These are phyloP conservation scores for Pelmatolapia mariae DNA, from an alignment of 2,113 vertebrate species.

Conservation along the genomic window DNA sequence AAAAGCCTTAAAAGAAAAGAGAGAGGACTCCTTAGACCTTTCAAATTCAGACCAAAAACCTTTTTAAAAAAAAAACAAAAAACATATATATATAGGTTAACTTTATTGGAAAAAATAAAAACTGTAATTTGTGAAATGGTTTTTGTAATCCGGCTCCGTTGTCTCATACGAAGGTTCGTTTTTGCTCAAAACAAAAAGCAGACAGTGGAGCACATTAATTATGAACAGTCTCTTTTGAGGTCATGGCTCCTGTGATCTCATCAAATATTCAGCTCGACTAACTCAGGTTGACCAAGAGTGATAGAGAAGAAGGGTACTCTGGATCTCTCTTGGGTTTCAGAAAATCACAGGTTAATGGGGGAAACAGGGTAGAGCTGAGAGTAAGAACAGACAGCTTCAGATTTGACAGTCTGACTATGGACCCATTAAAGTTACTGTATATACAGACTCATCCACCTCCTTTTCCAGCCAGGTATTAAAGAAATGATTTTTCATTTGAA, in stretches of 20 bases:
- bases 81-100: not conserved
- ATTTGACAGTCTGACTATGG: not conserved
- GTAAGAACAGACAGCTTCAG: not conserved
- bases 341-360: constrained; percentile 20
- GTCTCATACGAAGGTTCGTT: not conserved
- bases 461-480: not conserved
- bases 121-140: not conserved
- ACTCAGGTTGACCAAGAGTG: constrained; percentile 33
- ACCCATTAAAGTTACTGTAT: not conserved
- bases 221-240: not conserved
- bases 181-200: not conserved
- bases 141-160: not conserved
- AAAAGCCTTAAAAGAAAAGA: not conserved
- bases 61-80: not conserved
- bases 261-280: not conserved
- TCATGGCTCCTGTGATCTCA: not conserved
- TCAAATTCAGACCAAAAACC: not conserved
- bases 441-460: not conserved
- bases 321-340: not conserved
- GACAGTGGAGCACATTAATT: not conserved
- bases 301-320: not conserved
- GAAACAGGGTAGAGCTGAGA: constrained; percentile 30
- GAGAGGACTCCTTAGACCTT: not conserved
- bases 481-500: not conserved
- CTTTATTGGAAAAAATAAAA: constrained; percentile 8